Conservation (phyloP, 2,888 invertebrate species). For the Rhingia campestris region DNA sequence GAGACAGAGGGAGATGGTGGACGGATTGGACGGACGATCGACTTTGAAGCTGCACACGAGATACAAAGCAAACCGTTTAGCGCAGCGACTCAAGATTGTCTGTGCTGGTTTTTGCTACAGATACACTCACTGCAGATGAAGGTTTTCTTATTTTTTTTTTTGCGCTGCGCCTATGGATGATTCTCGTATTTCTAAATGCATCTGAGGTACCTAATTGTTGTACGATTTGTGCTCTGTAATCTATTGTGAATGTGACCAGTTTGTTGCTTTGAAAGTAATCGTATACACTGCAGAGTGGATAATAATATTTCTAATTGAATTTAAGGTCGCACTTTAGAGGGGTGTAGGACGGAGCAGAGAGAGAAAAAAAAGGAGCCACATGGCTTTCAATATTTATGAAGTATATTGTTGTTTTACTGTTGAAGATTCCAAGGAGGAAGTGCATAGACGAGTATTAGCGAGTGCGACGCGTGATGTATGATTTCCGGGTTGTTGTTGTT, state of each 20-base stretch:
- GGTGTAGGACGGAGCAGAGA: not conserved
- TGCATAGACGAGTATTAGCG: constrained; percentile 1
- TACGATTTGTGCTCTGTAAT: constrained; percentile 28
- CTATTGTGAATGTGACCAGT: constrained; percentile 55
- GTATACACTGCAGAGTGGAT: constrained; percentile 10
- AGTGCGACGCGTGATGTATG: constrained; percentile 26
- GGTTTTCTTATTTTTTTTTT: constrained; percentile 11
- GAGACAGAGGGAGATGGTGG: constrained; percentile 10
- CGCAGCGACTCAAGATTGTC: constrained; percentile 38
- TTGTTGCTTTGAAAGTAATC: constrained; percentile 30
- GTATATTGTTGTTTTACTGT: constrained; percentile 22
- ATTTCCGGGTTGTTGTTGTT: constrained; percentile 33
- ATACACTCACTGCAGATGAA: constrained; percentile 19
- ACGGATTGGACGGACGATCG: constrained; percentile 37
- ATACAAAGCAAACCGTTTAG: constrained; percentile 56
- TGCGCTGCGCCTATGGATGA: constrained; percentile 30
- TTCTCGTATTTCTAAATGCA: constrained; percentile 53
- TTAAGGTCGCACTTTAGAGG: constrained; percentile 50
- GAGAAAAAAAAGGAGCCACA: constrained; percentile 5
- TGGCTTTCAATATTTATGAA: constrained; percentile 48
- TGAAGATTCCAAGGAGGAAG: constrained; percentile 52
- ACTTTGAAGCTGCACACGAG: constrained; percentile 30
- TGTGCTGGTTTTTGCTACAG: constrained; percentile 13
- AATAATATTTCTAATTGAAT: constrained; percentile 56
- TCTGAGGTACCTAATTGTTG: constrained; percentile 19